Evolutionary conservation across 1,140 invertebrate genomes (phyloP).

Genomic region (Sycophaga agraensis): DNA sequence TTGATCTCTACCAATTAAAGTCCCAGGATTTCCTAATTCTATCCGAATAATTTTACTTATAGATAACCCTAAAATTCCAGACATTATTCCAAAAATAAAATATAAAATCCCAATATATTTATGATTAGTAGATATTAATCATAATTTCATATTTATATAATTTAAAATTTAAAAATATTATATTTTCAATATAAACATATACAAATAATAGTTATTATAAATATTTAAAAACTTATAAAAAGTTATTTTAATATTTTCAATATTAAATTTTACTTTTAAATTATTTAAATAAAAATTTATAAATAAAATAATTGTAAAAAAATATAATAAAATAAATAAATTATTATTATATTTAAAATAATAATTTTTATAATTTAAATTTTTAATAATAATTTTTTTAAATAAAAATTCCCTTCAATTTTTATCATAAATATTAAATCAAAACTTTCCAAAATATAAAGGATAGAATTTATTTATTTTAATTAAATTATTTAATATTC

Average conservation of each 20-base stretch:
- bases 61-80: conserved; percentile 65
- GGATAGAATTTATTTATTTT: too few species aligned
- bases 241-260: too few species aligned
- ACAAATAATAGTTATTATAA: not conserved
- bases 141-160: conserved; percentile 46
- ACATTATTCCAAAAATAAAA: conserved; percentile 71
- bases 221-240: conserved; percentile 28
- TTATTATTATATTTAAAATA: too few species aligned
- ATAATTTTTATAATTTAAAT: conserved; percentile 29
- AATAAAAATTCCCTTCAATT: too few species aligned
- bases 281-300: too few species aligned
- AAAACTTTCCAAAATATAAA: too few species aligned
- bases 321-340: too few species aligned
- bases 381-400: conserved; percentile 51
- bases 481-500: too few species aligned
- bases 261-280: too few species aligned
- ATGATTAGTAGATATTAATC: conserved; percentile 71
- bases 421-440: too few species aligned
- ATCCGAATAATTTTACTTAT: conserved; percentile 66
- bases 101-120: conserved; percentile 69
- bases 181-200: conserved; percentile 36
- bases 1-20: conserved; percentile 67
- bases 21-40: conserved; percentile 65
- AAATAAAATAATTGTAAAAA: too few species aligned
- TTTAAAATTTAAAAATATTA: conserved; percentile 44